Evolutionary conservation across 2,113 vertebrate genomes (phyloP).

Genomic region (Kryptolebias marmoratus): DNA sequence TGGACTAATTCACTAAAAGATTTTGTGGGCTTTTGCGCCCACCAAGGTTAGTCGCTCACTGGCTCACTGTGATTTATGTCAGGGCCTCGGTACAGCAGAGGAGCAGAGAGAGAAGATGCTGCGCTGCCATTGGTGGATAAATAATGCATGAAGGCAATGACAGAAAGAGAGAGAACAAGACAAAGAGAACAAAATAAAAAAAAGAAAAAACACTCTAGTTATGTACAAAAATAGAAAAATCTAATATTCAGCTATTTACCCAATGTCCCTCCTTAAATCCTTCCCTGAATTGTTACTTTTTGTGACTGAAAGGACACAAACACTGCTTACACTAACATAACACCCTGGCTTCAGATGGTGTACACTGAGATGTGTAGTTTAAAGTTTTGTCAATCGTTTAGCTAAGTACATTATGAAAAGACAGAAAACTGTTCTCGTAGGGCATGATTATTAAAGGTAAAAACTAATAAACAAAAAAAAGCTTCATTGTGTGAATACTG

Average conservation of each 20-base stretch:
- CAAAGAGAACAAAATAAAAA: background rate
- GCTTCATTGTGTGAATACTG: too few species aligned
- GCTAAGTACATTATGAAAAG: too few species aligned
- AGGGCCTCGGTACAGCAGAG: conserved; percentile 9
- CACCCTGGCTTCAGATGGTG: too few species aligned
- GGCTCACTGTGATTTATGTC: conserved; percentile 39
- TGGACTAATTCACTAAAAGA: background rate
- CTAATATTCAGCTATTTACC: background rate
- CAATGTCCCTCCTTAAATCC: background rate
- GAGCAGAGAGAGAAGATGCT: conserved; percentile 37
- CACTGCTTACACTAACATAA: too few species aligned
- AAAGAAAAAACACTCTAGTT: conserved; percentile 24
- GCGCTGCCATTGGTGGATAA: conserved; percentile 47
- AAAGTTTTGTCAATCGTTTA: too few species aligned
- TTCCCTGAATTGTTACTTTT: background rate
- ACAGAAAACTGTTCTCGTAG: too few species aligned
- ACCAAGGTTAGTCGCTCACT: too few species aligned
- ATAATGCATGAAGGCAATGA: conserved; percentile 60
- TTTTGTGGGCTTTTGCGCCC: too few species aligned
- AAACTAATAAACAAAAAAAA: too few species aligned
- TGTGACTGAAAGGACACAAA: too few species aligned
- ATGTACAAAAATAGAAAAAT: conserved; percentile 15
- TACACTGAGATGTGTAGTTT: too few species aligned
- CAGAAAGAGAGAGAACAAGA: conserved; percentile 10
- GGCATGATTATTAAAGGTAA: too few species aligned